Base-by-base conservation (phyloP, 1,140 invertebrate species). In the Calliopsis andreniformis region DNA sequence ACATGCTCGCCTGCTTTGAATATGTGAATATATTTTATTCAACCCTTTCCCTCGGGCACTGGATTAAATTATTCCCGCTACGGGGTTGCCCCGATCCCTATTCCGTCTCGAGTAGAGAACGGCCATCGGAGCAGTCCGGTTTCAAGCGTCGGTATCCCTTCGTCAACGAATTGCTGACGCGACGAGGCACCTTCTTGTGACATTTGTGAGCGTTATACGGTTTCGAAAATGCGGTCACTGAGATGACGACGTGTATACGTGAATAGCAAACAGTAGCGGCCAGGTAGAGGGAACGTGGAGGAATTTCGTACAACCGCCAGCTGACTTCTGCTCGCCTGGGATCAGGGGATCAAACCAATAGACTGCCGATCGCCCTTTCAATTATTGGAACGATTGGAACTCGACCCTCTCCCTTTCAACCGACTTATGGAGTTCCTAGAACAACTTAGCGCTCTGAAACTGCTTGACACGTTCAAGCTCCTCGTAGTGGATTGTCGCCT, bases 1-100 rank as follows among this genome's bases (percentile, higher is more conserved):
- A 59, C 85, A 89, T 92, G 82, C 45, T 82, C 68, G 82, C 91
- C 91, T 92, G 88, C 77, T 91, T 88, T 88, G 90, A 92, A 91
- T 92, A 92, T 92, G 91, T 92, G 91, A 92, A 92, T 92, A 92
- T 92, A 92, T 92, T 92, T 92, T 92, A 92, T 92, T 92, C 91
- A 92, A 92, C 90, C 91, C 90, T 92, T 92, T 89, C 88, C 87
- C 87, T 86, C 86, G 83, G 87, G 81, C 83, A 49, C 61, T 32
- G 72, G 88, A 91, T 91, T 91, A 91, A 91, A 91, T 91, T 91
- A 91, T 91, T 91, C 85, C 83, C 78, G 84, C 76, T 75, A 49
- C 35, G 49, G 77, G 76, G 80, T 68, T 55, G 59, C 67, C 67
- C 28, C 32, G 39, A 23, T 43, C 59, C 12, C 71, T 30, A 45